These are phyloP conservation scores for Huso huso DNA, from an alignment of 2,797 vertebrate species.

Conservation along the genomic window DNA sequence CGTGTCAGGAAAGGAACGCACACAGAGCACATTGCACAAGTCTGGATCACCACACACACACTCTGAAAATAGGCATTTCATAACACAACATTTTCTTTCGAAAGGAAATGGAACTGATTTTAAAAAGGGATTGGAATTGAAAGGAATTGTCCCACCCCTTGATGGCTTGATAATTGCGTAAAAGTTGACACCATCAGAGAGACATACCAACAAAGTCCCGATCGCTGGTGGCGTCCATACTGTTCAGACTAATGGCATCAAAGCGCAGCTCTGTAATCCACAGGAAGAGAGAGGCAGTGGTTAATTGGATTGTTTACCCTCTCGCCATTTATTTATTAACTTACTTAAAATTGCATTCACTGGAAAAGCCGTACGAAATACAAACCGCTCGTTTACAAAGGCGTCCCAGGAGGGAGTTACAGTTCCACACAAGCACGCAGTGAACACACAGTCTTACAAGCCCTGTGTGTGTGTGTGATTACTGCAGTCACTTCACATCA, in stretches of 20 bases:
- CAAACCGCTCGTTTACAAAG: neutral
- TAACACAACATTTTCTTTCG: neutral
- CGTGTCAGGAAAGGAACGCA: neutral
- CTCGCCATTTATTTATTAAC: too few species aligned
- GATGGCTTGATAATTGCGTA: too few species aligned
- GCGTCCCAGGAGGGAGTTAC: too few species aligned
- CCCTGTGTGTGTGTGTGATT: too few species aligned
- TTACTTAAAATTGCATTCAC: neutral
- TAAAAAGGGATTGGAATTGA: too few species aligned
- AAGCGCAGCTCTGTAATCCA: slow-evolving; percentile 67
- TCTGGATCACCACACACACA: neutral
- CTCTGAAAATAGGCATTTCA: too few species aligned
- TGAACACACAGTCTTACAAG: too few species aligned
- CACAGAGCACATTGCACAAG: neutral
- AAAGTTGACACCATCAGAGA: neutral
- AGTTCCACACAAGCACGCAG: too few species aligned
- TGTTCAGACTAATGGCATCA: slow-evolving; percentile 79
- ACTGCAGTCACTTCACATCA: too few species aligned
- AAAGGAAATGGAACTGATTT: too few species aligned
- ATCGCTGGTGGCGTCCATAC: slow-evolving; percentile 88
- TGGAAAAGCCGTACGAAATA: neutral
- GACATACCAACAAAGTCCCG: slow-evolving; percentile 86
- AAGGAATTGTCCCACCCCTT: too few species aligned
- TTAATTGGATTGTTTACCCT: too few species aligned
- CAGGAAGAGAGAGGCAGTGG: neutral